Evolutionary conservation across 2,888 invertebrate genomes (phyloP).

Genomic region (Arenicola marina): DNA sequence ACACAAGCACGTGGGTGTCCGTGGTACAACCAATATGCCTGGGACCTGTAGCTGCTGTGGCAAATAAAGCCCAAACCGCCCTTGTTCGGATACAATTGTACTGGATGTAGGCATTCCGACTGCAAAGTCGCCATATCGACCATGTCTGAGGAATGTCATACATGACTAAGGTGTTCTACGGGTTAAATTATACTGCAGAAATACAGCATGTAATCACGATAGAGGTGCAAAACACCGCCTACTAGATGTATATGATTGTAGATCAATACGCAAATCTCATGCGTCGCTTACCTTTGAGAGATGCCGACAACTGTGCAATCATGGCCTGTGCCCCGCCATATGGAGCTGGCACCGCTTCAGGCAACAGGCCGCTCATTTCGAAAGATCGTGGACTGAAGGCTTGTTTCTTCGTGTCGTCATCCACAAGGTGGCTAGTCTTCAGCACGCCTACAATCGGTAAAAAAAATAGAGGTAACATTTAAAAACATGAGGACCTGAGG

Average conservation of each 20-base stretch:
- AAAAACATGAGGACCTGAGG: too few species aligned
- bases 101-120: background rate
- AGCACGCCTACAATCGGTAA: constrained; percentile 42
- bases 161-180: too few species aligned
- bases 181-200: too few species aligned
- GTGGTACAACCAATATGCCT: too few species aligned
- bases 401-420: constrained; percentile 3
- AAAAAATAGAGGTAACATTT: background rate
- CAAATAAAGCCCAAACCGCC: too few species aligned
- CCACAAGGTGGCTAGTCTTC: constrained; percentile 44
- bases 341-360: constrained; percentile 26
- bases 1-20: too few species aligned
- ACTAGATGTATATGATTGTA: too few species aligned
- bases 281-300: constrained; percentile 10
- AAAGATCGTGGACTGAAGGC: constrained; percentile 21
- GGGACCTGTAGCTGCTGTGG: too few species aligned
- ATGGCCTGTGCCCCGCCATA: constrained; percentile 22
- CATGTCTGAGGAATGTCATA: too few species aligned
- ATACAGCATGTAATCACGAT: too few species aligned
- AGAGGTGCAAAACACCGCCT: too few species aligned
- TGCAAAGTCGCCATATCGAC: background rate
- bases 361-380: constrained; percentile 34
- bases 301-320: constrained; percentile 3
- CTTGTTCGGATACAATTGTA: background rate
- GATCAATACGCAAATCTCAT: too few species aligned